Evolutionary conservation across 2,797 vertebrate genomes (phyloP).

Genomic region (Momotus momota): DNA sequence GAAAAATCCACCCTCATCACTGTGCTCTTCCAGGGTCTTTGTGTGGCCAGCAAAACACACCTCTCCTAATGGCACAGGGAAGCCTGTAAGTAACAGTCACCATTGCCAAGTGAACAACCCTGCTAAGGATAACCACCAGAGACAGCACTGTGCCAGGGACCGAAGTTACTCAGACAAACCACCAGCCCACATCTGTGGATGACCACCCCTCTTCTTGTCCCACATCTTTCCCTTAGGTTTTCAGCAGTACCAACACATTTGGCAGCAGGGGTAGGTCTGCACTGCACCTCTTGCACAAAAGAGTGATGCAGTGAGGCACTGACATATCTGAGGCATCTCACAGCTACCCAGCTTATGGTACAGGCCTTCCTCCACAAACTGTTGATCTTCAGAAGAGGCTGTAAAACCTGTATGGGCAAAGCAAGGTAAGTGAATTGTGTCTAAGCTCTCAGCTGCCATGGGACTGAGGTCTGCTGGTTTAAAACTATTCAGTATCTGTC

Average conservation of each 20-base stretch:
- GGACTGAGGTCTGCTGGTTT: not conserved
- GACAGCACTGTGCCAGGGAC: not conserved
- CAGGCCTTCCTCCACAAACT: not conserved
- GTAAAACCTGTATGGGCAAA: not conserved
- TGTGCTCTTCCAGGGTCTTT: not conserved
- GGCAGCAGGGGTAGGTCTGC: not conserved
- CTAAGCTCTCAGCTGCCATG: not conserved
- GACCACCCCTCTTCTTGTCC: not conserved
- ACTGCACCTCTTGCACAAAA: not conserved
- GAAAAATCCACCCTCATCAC: not conserved
- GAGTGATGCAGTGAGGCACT: not conserved
- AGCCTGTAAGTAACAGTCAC: not conserved
- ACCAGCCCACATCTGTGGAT: not conserved
- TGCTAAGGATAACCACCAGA: not conserved
- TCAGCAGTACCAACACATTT: not conserved
- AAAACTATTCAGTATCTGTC: not conserved
- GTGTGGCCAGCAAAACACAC: not conserved
- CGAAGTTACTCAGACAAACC: not conserved
- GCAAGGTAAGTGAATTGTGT: not conserved
- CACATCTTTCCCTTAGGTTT: not conserved
- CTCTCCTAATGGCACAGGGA: not conserved
- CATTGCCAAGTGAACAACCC: rapidly evolving
- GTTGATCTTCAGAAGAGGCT: not conserved
- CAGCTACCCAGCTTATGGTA: not conserved
- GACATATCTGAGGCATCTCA: not conserved